Conservation (phyloP, 2,797 vertebrate species). For the Ctenosaura bakeri region DNA sequence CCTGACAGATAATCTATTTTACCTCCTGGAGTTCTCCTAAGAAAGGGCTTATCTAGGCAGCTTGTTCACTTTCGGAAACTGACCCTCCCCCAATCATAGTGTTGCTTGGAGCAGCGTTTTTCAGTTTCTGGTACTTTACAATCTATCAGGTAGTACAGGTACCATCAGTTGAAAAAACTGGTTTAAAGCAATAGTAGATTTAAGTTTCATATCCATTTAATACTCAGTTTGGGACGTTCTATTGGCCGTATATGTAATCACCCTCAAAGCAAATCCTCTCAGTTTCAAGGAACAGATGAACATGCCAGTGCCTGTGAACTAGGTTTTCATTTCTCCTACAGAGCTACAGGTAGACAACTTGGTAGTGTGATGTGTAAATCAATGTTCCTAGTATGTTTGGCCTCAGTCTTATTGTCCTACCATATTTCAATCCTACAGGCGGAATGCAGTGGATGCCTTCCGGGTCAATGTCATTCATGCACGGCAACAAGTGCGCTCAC, state of each 20-base stretch:
- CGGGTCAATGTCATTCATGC: conserved; percentile 99
- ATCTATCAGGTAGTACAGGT: neutral
- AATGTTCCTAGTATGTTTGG: accelerated
- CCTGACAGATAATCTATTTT: neutral
- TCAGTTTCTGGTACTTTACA: conserved; percentile 1
- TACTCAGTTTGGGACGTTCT: neutral
- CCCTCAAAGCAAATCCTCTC: neutral
- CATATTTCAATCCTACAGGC: conserved; percentile 79
- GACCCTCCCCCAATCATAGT: neutral
- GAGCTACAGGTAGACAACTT: neutral
- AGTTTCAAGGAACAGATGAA: neutral
- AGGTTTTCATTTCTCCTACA: neutral
- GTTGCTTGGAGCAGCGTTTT: neutral
- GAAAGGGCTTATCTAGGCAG: neutral
- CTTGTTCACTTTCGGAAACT: neutral
- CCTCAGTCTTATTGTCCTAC: conserved; percentile 29
- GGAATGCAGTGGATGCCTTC: conserved; percentile 98
- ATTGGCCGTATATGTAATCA: neutral
- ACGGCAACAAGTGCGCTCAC: conserved; percentile 97
- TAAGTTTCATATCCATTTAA: neutral
- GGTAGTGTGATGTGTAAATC: conserved; percentile 12
- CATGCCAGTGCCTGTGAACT: neutral
- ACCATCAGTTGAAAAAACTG: neutral
- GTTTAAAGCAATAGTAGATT: neutral
- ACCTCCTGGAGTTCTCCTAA: neutral